Evolutionary conservation across 23 tunicate species (phyloP), one percentile per base, ranked within the genome.

Genomic region (Halocynthia roretzi): DNA sequence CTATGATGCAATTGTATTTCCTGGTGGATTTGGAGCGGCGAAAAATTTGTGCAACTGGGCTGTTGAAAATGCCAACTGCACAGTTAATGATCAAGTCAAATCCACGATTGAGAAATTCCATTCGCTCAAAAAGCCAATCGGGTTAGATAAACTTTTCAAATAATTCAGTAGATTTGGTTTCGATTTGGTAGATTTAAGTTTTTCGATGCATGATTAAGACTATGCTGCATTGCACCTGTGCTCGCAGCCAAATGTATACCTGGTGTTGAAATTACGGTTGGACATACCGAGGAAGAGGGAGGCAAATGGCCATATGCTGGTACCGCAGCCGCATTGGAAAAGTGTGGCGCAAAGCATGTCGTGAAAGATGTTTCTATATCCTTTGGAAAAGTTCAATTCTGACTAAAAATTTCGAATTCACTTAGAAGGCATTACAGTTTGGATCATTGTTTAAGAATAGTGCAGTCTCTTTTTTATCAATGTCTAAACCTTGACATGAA

Each of bases 21-120:
- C 98, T 67, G 98, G 98, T 78, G 98, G 98, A 51, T 93, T 93
- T 86, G 98, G 98, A 31, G 98, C 98, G 2, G 98, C 98, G 9
- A 93, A 93, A 71, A 93, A 93, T 61, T 75, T 93, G 54, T 86
- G 71, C 20, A 52, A 68, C 48, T 93, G 93, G 93, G 98, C 98
- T 14, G 80, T 83, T 0, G 79, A 93, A 7, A 71, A 66, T 62
- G 80, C 48, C 9, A 57, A 86, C 7, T 86, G 93, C 76, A 78
- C 80, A 12, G 82, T 93, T 0, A 80, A 93, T 51, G 8, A 72
- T 10, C 85, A 86, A 11, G 98, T 93, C 10, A 88, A 83, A 79
- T 19, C 50, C 58, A 77, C 69, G 72, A 75, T 87, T 50, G 87
- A 86, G 61, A 20, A 61, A 10, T 93, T 93, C 66, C 85, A 86